Percentiles rank a stretch among this genome's conserved stretches.
phyloP scores from a whole-genome alignment of 2,888 invertebrate genomes.

The Andrena minutula region DNA sequence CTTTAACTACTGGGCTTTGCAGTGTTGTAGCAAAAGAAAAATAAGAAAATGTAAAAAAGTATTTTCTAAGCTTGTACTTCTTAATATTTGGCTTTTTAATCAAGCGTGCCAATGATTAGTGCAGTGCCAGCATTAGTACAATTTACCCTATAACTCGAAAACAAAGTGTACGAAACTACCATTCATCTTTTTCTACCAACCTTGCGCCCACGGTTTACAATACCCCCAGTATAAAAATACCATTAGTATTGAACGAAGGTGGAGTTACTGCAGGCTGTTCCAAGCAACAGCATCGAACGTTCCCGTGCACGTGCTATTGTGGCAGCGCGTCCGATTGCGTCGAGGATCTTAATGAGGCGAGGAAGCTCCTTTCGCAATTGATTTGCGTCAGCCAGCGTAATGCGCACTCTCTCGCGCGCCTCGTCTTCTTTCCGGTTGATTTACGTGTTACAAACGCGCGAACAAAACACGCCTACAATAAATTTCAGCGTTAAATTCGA shows the following conservation, averaged over 20 bases:
- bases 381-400: conserved; percentile 50
- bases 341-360: conserved; percentile 53
- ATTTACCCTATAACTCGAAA: no score
- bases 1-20: no score
- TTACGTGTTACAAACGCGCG: conserved; percentile 25
- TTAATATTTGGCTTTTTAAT: no score
- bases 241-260: conserved; percentile 2
- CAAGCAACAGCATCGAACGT: conserved; percentile 1
- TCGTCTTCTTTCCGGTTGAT: conserved; percentile 32
- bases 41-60: no score
- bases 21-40: no score
- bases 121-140: no score
- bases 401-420: conserved; percentile 28
- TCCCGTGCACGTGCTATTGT: conserved; percentile 40
- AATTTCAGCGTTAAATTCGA: conserved; percentile 35
- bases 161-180: no score
- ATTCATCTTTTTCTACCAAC: no score
- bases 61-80: no score
- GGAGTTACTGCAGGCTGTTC: neutral
- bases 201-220: neutral
- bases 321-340: conserved; percentile 43
- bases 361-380: conserved; percentile 55
- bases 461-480: conserved; percentile 3
- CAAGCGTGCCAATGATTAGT: no score
- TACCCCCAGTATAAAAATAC: neutral